A percentile compares a stretch with the other conserved stretches of the same genome.
These are phyloP conservation scores for Merodon equestris DNA, from an alignment of 2,888 invertebrate species.

Conservation along the genomic window DNA sequence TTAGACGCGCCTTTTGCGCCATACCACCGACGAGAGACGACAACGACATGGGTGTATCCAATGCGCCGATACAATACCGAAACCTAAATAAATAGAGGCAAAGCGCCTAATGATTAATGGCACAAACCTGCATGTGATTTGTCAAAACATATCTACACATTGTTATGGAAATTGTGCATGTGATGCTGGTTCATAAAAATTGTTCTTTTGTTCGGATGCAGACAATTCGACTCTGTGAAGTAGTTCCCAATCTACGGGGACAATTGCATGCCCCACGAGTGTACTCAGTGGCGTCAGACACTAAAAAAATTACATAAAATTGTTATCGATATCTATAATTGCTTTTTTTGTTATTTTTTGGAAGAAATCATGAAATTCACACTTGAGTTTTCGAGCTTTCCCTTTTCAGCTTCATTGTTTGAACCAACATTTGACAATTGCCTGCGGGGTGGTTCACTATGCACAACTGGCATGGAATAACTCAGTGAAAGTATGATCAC, in stretches of 20 bases:
- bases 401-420: no score
- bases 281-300: no score
- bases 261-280: no score
- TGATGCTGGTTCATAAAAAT: background rate
- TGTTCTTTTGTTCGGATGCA: background rate
- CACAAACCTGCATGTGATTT: slow-evolving; percentile 28
- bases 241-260: no score
- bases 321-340: no score
- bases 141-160: slow-evolving; percentile 36
- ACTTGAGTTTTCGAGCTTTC: no score
- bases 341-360: no score
- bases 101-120: slow-evolving; percentile 32
- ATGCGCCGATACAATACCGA: slow-evolving; percentile 7
- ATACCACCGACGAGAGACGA: slow-evolving; percentile 7
- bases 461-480: no score
- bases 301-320: slow-evolving; percentile 4
- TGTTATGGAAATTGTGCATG: slow-evolving; percentile 32
- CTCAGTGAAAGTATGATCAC: no score
- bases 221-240: background rate
- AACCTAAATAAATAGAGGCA: slow-evolving; percentile 13
- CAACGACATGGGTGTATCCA: slow-evolving; percentile 17
- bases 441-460: no score
- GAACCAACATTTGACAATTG: no score
- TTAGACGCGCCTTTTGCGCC: no score
- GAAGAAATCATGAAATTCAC: background rate